Evolutionary conservation across 2,113 vertebrate species (phyloP), one percentile per base, ranked within the genome.

Genomic region (Syngnathus scovelli): DNA sequence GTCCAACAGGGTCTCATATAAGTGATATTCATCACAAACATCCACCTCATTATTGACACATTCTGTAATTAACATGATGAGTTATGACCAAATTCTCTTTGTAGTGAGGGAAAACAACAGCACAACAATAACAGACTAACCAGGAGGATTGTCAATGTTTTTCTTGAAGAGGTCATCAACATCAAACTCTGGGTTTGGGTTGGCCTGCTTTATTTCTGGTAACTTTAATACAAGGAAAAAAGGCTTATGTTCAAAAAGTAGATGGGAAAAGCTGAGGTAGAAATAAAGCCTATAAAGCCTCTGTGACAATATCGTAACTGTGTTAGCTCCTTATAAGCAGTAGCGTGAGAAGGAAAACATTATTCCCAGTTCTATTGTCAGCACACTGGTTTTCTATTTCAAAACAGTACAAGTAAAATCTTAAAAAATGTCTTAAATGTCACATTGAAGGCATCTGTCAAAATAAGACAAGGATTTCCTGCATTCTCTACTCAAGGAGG

Each of bases 151-250:
- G 67, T 87, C 78, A 44, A 80, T 60, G 82, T 89, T 89, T 67
- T 87, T 91, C 89, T 98, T 95, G 72, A 98, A 99, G 59, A 98
- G 81, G 0, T 68, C 76, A n/a, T 95, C 93, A 0, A 88, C 87
- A 19, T 97, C 94, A 0, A 88, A 69, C 1, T 88, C 49, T 0
- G 81, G 76, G 66, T 76, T 87, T 21, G 19, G 64, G 72, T 52
- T 78, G 66, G 84, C 71, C 7, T 33, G 61, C 60, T 73, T 72
- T 15, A 61, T 70, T 54, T 86, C 68, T 0, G 70, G 0, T 0
- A 51, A 60, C 90, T 48, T 48, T 15, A 18, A 15, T 89, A 33
- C 2, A 7, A 44, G n/a, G 61, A 63, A 11, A 63, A 41, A 61
- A 19, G 10, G 19, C 13, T 38, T 9, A 3, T 18, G 33, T 11